Percentiles rank a stretch among this genome's conserved stretches.
These are phyloP conservation scores for Drosophila anceps DNA, from an alignment of 2,888 invertebrate species.

Conservation along the genomic window DNA sequence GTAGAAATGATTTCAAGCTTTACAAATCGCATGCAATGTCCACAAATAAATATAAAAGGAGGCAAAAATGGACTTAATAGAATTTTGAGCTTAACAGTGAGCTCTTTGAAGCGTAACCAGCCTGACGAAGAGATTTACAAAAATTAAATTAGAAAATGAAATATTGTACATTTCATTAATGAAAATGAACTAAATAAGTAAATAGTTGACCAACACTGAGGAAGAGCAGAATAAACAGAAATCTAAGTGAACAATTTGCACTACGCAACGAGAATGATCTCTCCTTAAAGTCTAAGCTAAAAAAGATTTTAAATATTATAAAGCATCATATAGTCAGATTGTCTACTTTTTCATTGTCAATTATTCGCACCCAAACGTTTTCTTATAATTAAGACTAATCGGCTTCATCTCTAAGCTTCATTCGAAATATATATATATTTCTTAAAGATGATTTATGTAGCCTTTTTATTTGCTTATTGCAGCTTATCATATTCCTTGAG, in stretches of 20 bases:
- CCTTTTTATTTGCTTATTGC: slow-evolving; percentile 46
- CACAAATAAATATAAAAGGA: slow-evolving; percentile 18
- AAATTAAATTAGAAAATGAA: slow-evolving; percentile 31
- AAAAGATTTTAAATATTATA: neutral
- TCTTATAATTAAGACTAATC: slow-evolving; percentile 5
- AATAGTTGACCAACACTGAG: neutral
- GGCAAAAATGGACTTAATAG: slow-evolving; percentile 39
- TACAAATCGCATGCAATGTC: slow-evolving; percentile 33
- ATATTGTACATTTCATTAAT: slow-evolving; percentile 22
- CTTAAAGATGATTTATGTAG: slow-evolving; percentile 43
- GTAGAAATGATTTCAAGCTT: slow-evolving; percentile 59
- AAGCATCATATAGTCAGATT: neutral
- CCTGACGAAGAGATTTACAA: slow-evolving; percentile 23
- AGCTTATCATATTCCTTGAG: slow-evolving; percentile 32
- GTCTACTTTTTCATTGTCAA: neutral
- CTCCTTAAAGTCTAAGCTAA: neutral
- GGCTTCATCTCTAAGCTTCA: neutral
- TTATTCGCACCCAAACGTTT: neutral
- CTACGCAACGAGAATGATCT: too few relatives aligned
- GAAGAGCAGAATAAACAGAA: too few relatives aligned
- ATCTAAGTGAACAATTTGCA: too few relatives aligned
- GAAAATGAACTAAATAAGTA: neutral
- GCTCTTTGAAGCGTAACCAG: slow-evolving; percentile 30
- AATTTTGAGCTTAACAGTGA: slow-evolving; percentile 23
- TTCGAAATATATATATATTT: neutral